Conservation (phyloP, 2,888 invertebrate species). For the Morpho helenor region DNA sequence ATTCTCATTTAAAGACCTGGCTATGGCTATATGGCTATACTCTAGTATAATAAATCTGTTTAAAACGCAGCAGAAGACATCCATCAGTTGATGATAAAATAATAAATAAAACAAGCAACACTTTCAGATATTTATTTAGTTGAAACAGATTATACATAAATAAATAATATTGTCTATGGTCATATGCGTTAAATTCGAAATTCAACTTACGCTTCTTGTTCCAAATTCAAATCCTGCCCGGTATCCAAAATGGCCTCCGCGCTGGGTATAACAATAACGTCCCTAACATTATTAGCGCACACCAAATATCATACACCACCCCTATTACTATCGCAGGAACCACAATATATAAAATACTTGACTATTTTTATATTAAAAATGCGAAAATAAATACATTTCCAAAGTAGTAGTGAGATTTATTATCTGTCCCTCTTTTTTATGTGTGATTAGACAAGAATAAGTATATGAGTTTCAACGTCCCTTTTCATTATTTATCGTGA, state of each 20-base stretch:
- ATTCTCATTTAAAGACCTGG: too few relatives aligned
- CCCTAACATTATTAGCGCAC: conserved; percentile 54
- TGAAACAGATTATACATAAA: conserved; percentile 6
- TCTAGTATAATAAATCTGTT: too few relatives aligned
- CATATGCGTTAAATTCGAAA: background rate
- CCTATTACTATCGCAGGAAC: conserved; percentile 38
- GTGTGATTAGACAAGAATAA: too few relatives aligned
- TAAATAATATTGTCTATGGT: conserved; percentile 12
- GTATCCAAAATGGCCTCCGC: conserved; percentile 64
- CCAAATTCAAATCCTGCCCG: conserved; percentile 35
- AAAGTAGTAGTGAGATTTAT: too few relatives aligned
- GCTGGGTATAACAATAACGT: conserved; percentile 65
- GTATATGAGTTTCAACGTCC: too few relatives aligned
- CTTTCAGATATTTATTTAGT: background rate
- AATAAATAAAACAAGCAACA: background rate
- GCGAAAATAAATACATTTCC: too few relatives aligned
- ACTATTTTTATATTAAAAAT: conserved; percentile 7
- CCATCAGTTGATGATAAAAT: too few relatives aligned
- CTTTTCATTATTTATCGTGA: too few relatives aligned
- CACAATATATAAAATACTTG: conserved; percentile 34
- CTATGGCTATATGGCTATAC: too few relatives aligned
- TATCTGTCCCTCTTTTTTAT: too few relatives aligned
- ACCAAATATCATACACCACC: conserved; percentile 42
- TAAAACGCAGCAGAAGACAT: too few relatives aligned
- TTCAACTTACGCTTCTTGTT: background rate